Conservation (phyloP, 2,888 invertebrate genomes). For the Drosophila atroscutellata region DNA sequence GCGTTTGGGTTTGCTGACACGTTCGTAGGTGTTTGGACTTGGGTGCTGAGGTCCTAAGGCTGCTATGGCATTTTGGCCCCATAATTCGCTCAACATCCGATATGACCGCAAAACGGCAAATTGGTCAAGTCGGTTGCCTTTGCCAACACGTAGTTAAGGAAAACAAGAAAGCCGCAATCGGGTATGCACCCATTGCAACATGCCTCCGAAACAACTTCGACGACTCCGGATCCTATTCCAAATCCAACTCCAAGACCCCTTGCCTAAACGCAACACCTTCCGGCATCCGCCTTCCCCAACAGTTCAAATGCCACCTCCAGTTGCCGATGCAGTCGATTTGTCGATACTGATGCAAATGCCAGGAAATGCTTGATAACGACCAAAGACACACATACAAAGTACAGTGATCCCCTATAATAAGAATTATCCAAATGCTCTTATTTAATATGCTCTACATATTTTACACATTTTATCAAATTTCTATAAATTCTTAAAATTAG, state of each 20-base stretch:
- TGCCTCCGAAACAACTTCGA: not conserved
- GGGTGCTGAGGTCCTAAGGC: not conserved
- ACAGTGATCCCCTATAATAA: not conserved
- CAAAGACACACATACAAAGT: constrained; percentile 47
- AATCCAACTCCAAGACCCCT: constrained; percentile 9
- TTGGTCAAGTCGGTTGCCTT: constrained; percentile 66
- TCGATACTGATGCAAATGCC: constrained; percentile 71
- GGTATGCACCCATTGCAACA: constrained; percentile 17
- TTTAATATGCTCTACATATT: not conserved
- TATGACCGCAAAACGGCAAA: constrained; percentile 73
- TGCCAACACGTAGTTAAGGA: constrained; percentile 26
- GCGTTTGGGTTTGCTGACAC: constrained; percentile 20
- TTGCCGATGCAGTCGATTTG: constrained; percentile 6
- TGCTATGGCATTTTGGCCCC: constrained; percentile 24
- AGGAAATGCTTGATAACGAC: constrained; percentile 79
- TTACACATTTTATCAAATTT: not conserved
- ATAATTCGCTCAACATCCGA: constrained; percentile 66
- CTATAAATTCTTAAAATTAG: not conserved
- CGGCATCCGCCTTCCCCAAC: not conserved
- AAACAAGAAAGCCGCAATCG: constrained; percentile 40
- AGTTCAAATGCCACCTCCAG: not conserved
- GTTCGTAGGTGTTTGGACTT: constrained; percentile 3
- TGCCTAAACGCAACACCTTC: constrained; percentile 4
- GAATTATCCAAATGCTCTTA: not conserved
- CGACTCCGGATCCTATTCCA: constrained; percentile 26